Evolutionary conservation across 2,797 vertebrate species (phyloP), one percentile per base, ranked within the genome.

Genomic region (Erpetoichthys calabaricus): DNA sequence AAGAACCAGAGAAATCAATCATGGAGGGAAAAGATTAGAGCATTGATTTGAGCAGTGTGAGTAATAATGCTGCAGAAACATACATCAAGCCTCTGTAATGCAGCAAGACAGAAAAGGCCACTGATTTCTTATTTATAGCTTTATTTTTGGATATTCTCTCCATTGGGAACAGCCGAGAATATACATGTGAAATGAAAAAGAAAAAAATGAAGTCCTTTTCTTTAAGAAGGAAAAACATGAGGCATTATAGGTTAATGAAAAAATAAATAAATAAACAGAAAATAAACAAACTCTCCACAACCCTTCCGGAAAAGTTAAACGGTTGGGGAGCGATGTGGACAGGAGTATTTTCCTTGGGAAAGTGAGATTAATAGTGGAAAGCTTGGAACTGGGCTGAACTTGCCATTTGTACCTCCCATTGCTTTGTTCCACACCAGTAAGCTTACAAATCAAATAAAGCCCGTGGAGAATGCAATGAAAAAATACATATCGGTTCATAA

Each of bases 101-200:
- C 67, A 75, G 64, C 59, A 68, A 75, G 80, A 84, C 72, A 83
- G 70, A 79, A 84, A 84, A 77, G 74, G 73, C 71, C 67, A 75
- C 71, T 76, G 75, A 81, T 84, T 88, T 85, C 75, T 88, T 84
- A 87, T 86, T 85, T 88, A 86, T 80, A 70, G 74, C 59, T 71
- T 79, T 83, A 85, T 80, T 85, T 83, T 73, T 79, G 76, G 71
- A 64, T 63, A 64, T 64, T 70, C 60, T 52, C 63, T 75, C 74
- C 73, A 64, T 10, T 1, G 65, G 72, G 61, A 51, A 45, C 60
- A 67, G 63, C 51, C 42, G 8, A 69, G 58, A 59, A 64, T 69
- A 70, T 55, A 67, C 62, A 64, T 3, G 56, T 57, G 69, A 70
- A 75, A 69, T 60, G 69, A 69, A 72, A 69, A 61, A 64, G 61